phyloP scores from a whole-genome alignment of 2,888 invertebrate genomes.

The Helicoverpa assulta region DNA sequence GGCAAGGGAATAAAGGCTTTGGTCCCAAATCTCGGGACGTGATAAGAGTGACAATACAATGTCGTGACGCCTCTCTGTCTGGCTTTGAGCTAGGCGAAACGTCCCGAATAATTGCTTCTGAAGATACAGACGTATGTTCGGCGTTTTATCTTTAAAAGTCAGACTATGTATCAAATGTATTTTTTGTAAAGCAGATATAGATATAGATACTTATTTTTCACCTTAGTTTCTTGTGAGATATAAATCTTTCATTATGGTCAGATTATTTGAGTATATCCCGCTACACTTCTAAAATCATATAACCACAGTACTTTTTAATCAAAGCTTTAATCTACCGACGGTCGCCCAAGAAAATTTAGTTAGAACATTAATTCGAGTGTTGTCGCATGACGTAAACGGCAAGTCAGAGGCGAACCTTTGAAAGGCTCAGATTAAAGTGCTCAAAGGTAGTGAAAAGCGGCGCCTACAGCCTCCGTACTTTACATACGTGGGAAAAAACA shows the following conservation, averaged over 20 bases:
- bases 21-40: slow-evolving; percentile 73
- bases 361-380: slow-evolving; percentile 66
- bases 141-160: slow-evolving; percentile 27
- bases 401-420: slow-evolving; percentile 53
- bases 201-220: neutral
- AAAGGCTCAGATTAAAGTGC: slow-evolving; percentile 71
- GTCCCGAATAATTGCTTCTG: slow-evolving; percentile 49
- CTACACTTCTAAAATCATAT: slow-evolving; percentile 13
- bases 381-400: slow-evolving; percentile 61
- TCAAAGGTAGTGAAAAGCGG: slow-evolving; percentile 70
- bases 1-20: slow-evolving; percentile 67
- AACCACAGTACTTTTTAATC: slow-evolving; percentile 3
- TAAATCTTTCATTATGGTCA: neutral
- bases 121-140: slow-evolving; percentile 29
- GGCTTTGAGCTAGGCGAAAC: slow-evolving; percentile 57
- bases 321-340: slow-evolving; percentile 16
- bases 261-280: neutral
- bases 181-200: neutral
- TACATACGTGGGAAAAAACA: slow-evolving; percentile 52
- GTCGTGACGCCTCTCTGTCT: slow-evolving; percentile 72
- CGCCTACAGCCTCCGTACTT: slow-evolving; percentile 21
- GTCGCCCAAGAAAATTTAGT: slow-evolving; percentile 21
- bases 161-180: slow-evolving; percentile 3
- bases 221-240: no score
- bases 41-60: slow-evolving; percentile 79